A percentile compares a stretch with the other conserved stretches of the same genome.
phyloP scores from a whole-genome alignment of 2,888 invertebrate genomes.

The Idaea biselata region DNA sequence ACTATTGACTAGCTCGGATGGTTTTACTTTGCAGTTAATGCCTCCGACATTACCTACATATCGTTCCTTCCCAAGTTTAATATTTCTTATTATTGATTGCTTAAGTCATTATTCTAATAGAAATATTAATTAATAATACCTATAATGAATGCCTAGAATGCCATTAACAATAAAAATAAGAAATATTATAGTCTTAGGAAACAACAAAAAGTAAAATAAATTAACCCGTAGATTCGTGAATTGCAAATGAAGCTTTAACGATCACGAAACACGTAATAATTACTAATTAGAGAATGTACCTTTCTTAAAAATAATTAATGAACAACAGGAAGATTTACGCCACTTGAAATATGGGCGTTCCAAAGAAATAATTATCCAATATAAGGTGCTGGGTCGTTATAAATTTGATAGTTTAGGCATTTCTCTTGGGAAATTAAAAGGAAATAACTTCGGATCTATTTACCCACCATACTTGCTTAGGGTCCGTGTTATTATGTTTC shows the following conservation, averaged over 20 bases:
- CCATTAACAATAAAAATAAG: too few species aligned
- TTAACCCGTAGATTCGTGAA: conserved; percentile 5
- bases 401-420: conserved; percentile 28
- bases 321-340: conserved; percentile 22
- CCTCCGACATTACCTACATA: too few species aligned
- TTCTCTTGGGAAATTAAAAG: conserved; percentile 43
- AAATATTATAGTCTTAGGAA: too few species aligned
- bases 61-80: too few species aligned
- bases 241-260: conserved; percentile 22
- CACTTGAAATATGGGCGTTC: conserved; percentile 15
- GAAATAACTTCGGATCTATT: conserved; percentile 26
- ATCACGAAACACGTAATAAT: conserved; percentile 28
- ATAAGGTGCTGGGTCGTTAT: conserved; percentile 23
- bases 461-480: conserved; percentile 29
- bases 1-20: too few species aligned
- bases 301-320: conserved; percentile 35
- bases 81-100: too few species aligned
- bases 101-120: too few species aligned
- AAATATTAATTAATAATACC: too few species aligned
- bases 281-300: conserved; percentile 33
- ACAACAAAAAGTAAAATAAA: too few species aligned
- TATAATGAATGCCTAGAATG: too few species aligned
- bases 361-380: conserved; percentile 22
- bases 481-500: conserved; percentile 22
- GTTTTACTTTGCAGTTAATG: too few species aligned